phyloP scores from a whole-genome alignment of 53 echinoderm and acorn worm genomes.

The Antedon mediterranea region DNA sequence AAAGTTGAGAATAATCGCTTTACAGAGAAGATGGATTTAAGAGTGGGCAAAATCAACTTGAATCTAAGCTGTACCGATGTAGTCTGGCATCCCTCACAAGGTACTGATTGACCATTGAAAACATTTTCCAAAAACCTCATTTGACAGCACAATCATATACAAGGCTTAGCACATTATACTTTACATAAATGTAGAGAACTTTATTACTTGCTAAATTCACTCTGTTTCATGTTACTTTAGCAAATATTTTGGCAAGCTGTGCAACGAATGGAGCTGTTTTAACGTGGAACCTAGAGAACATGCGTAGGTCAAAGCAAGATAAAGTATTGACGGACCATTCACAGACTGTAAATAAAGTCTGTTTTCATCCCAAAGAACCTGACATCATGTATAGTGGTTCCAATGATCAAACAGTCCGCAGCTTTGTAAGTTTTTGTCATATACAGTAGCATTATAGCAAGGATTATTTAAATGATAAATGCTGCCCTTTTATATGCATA shows the following conservation, averaged over 20 bases:
- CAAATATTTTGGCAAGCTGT: constrained; percentile 74
- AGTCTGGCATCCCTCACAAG: constrained; percentile 73
- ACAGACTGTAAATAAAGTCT: constrained; percentile 77
- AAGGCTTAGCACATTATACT: no score
- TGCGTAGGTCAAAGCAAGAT: constrained; percentile 77
- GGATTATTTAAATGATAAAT: no score
- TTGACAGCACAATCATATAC: background rate
- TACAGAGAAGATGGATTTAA: constrained; percentile 45
- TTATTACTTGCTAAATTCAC: no score
- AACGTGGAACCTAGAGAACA: constrained; percentile 73
- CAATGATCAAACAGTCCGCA: constrained; percentile 62
- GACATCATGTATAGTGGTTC: constrained; percentile 92
- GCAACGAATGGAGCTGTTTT: constrained; percentile 93
- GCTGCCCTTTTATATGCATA: no score
- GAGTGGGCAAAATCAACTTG: constrained; percentile 76
- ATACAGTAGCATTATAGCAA: background rate
- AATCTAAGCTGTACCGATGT: constrained; percentile 87
- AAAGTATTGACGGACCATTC: constrained; percentile 63
- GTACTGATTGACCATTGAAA: no score
- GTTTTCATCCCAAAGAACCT: constrained; percentile 81
- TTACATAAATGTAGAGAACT: no score
- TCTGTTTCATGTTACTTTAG: no score
- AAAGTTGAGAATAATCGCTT: constrained; percentile 62
- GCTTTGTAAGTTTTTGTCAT: constrained; percentile 95
- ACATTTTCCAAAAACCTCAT: no score